Evolutionary conservation across 2,888 invertebrate species (phyloP).

Genomic region (Anaspis maculata): DNA sequence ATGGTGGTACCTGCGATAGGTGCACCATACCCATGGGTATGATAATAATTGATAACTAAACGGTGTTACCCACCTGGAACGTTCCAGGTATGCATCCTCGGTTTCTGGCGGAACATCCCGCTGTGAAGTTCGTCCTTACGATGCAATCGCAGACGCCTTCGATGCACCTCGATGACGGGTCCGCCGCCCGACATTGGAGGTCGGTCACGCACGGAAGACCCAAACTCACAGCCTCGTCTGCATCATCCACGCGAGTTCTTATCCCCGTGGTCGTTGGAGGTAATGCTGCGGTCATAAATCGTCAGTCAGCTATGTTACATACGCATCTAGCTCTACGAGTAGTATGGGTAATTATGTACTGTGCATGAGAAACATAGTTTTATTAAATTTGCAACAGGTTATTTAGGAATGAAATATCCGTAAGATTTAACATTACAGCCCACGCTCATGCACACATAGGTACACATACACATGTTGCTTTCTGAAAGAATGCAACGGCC

Average conservation of each 20-base stretch:
- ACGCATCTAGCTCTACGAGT: too few species aligned
- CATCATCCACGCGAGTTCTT: conserved; percentile 39
- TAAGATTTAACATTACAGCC: too few species aligned
- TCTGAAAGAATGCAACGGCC: too few species aligned
- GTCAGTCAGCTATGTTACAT: too few species aligned
- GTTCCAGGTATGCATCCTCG: conserved; percentile 78
- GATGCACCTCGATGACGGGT: conserved; percentile 66
- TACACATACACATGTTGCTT: too few species aligned
- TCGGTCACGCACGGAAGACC: conserved; percentile 69
- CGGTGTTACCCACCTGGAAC: conserved; percentile 76
- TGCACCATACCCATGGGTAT: too few species aligned
- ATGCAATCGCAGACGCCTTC: conserved; percentile 73
- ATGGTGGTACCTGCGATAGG: too few species aligned
- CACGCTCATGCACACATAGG: too few species aligned
- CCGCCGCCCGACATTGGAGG: conserved; percentile 72
- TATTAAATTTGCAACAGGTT: not conserved
- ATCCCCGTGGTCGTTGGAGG: conserved; percentile 32
- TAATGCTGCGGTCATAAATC: conserved; percentile 17
- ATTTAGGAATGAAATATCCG: not conserved
- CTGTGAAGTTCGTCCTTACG: conserved; percentile 48
- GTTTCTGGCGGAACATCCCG: conserved; percentile 62
- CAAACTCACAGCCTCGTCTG: conserved; percentile 53
- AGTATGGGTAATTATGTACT: too few species aligned
- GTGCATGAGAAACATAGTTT: too few species aligned
- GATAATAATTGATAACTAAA: too few species aligned